Base-by-base conservation (phyloP, 2,888 invertebrate genomes). In the Spodoptera littoralis region DNA sequence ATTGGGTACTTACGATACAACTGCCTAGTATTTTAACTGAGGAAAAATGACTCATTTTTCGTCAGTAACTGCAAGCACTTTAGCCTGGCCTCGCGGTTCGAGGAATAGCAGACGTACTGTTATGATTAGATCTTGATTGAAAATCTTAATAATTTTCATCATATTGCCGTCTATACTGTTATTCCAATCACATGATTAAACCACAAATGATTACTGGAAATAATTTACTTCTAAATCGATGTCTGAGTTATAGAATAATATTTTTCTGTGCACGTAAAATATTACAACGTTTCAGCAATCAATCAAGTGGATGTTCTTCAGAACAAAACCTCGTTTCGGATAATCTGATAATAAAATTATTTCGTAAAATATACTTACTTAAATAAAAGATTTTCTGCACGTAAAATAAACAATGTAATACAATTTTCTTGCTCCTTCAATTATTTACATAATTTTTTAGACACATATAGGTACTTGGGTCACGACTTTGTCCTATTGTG, bases 251-350 rank as follows among this genome's bases (percentile, higher is more conserved):
- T 56, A 60, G 56, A 57, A 69, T 60, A 66, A 70, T 53, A 70
- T 73, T 53, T 76, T 76, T 78, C 76, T 18, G 65, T 71, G 77
- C 87, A 84, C 88, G 88, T 88, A 88, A 83, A 80, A 86, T 81
- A 88, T 88, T 79, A 77, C 64, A 78, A 75, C 73, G 79, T 78
- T 70, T 65, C 18, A 66, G 79, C 65, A 76, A 86, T 85, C 84
- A 80, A 88, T 87, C 83, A 84, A 75, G 67, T 52, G 58, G 65
- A 75, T 77, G 60, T 65, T 54, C 60, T 63, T 49, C 24, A 70
- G 54, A 65, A 64, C 60, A 62, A 70, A 78, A 53, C 53, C 30
- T 48, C 47, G 46, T 57, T 60, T 57, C 36, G 53, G 41, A 57
- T 48, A 41, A 56, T n/a, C n/a, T n/a, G n/a, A n/a, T n/a, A 61